A percentile compares a stretch with the other conserved stretches of the same genome.
Evolutionary conservation across 2,888 invertebrate species (phyloP).

Genomic region (Darwinula stevensoni): DNA sequence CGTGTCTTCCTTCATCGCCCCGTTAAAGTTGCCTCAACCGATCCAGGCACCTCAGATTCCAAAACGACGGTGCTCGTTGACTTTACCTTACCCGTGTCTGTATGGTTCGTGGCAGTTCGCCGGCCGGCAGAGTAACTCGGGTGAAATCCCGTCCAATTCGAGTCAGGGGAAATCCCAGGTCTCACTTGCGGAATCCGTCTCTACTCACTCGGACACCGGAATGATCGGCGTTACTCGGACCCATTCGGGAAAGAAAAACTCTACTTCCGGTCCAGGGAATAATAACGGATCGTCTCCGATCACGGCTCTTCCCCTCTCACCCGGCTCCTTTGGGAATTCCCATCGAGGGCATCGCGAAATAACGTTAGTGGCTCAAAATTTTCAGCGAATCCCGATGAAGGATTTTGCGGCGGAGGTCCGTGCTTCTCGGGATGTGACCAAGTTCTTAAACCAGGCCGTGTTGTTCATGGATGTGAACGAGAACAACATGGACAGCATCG

Average conservation of each 20-base stretch:
- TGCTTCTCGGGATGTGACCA: conserved; percentile 26
- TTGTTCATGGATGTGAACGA: conserved; percentile 23
- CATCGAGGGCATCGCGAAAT: no score
- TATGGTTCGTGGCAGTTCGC: conserved; percentile 13
- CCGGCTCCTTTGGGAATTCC: no score
- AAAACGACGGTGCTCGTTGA: conserved; percentile 11
- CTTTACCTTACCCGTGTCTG: conserved; percentile 12
- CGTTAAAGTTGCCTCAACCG: background rate
- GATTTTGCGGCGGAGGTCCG: conserved; percentile 26
- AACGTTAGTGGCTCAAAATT: conserved; percentile 9
- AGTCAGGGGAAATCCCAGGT: background rate
- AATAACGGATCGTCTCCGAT: no score
- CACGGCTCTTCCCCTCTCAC: no score
- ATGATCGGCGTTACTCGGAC: no score
- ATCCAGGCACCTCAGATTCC: conserved; percentile 3
- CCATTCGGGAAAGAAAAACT: no score
- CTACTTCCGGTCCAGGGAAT: no score
- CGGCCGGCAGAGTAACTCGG: conserved; percentile 9
- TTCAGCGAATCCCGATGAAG: conserved; percentile 24
- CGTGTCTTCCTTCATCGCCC: background rate
- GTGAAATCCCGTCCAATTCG: background rate
- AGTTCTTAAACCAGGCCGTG: conserved; percentile 22
- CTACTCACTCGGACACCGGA: no score
- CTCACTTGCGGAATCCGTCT: background rate
- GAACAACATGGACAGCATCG: conserved; percentile 21